Evolutionary conservation across 1,140 invertebrate species (phyloP), one percentile per base, ranked within the genome.

Genomic region (Brachionus rubens): DNA sequence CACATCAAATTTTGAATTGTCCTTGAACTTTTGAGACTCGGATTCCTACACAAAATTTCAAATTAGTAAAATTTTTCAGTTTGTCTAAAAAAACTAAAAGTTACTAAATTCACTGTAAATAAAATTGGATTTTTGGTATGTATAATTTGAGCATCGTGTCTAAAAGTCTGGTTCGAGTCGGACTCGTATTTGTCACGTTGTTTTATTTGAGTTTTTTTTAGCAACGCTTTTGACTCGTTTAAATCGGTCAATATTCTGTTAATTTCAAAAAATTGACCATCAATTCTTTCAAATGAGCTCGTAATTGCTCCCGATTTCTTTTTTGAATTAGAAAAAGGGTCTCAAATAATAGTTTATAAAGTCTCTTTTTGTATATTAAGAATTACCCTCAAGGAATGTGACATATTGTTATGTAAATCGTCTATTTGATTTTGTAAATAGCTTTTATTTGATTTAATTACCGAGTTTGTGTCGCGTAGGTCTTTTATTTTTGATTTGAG

Each of bases 201-300:
- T 4, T 28, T 33, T 16, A 33, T 36, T 59, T n/a, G 10, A 16
- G 59, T 65, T 36, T 65, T 65, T 65, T 24, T 21, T 10, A 65
- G 19, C 40, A 65, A 65, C 7, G 40, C 59, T 65, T 43, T 65
- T 14, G 59, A 65, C 19, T 65, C 59, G n/a, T 65, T 65, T 28
- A 65, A 65, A 43, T 65, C 59, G 24, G 19, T 65, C 24, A 65
- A 43, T 30, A 65, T 65, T 65, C 10, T 65, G 40, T 65, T 65
- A 43, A 65, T 65, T 65, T 65, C 59, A 65, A 65, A 65, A 43
- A 65, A 65, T 65, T 43, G 59, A 24, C 40, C 21, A 43, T 65
- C 59, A 14, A 65, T 65, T 43, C 40, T 65, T 24, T 65, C 59
- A 9, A 65, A 65, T 43, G 59, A 65, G 43, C 43, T 65, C 12